Evolutionary conservation across 2,888 invertebrate genomes (phyloP).

Genomic region (Allacma fusca): DNA sequence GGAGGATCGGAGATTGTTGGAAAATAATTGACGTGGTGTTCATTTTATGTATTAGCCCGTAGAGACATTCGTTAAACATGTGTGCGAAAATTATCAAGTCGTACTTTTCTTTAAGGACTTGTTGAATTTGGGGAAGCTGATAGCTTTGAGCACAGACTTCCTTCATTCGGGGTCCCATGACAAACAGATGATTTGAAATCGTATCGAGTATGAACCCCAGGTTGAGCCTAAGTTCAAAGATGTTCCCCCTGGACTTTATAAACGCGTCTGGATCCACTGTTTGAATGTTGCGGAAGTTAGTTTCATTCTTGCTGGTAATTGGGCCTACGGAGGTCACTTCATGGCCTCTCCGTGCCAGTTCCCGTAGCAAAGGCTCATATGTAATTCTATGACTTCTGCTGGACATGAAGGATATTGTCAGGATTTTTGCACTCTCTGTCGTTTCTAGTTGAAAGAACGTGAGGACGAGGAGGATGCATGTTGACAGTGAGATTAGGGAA

Average conservation of each 20-base stretch:
- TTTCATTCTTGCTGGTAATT: neutral
- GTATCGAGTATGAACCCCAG: neutral
- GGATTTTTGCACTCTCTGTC: slow-evolving; percentile 6
- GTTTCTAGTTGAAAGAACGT: too few species aligned
- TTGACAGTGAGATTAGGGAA: too few species aligned
- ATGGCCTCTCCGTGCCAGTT: neutral
- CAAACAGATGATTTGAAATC: neutral
- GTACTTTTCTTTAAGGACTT: slow-evolving; percentile 42
- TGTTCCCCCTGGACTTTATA: neutral
- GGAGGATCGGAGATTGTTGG: slow-evolving; percentile 9
- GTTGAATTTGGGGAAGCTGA: slow-evolving; percentile 31
- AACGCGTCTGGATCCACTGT: neutral
- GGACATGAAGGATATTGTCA: neutral
- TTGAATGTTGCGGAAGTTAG: slow-evolving; percentile 30
- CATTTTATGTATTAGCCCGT: slow-evolving; percentile 36
- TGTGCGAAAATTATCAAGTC: slow-evolving; percentile 43
- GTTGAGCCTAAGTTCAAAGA: slow-evolving; percentile 21
- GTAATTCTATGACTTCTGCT: neutral
- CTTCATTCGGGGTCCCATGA: neutral
- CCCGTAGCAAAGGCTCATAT: slow-evolving; percentile 4
- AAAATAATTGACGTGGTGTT: slow-evolving; percentile 27
- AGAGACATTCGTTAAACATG: slow-evolving; percentile 43
- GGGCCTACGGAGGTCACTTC: slow-evolving; percentile 62
- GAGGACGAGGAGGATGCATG: too few species aligned
- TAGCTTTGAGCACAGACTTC: neutral